These are phyloP conservation scores for Thalassarche chlororhynchos DNA, from an alignment of 2,113 vertebrate genomes.

Conservation along the genomic window DNA sequence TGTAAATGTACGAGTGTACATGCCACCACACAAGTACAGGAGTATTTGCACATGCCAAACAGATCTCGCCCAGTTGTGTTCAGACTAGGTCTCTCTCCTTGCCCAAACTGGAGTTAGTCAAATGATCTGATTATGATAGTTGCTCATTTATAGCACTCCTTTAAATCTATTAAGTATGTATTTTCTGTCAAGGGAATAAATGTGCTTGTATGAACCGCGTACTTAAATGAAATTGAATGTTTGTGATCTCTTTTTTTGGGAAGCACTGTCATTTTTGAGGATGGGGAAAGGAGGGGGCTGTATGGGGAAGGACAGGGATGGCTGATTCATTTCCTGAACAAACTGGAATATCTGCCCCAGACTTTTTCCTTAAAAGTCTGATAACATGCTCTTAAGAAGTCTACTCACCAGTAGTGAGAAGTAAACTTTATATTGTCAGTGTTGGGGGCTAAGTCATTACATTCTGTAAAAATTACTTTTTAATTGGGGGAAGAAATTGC, in stretches of 20 bases:
- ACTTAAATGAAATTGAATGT: not conserved
- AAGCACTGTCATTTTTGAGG: not conserved
- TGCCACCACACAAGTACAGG: not conserved
- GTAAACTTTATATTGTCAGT: not conserved
- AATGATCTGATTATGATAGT: not conserved
- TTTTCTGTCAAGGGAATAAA: not conserved
- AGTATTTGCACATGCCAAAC: not conserved
- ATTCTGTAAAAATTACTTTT: not conserved
- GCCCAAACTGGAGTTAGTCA: not conserved
- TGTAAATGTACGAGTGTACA: fast-evolving
- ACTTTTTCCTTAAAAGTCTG: not conserved
- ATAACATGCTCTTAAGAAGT: not conserved
- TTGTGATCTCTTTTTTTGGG: not conserved
- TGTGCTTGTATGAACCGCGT: not conserved
- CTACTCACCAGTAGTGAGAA: not conserved
- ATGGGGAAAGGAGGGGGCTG: not conserved
- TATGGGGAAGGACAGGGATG: not conserved
- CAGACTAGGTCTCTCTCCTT: not conserved
- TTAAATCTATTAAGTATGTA: not conserved
- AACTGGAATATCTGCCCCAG: not conserved
- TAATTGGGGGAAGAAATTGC: not conserved
- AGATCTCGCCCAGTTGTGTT: not conserved
- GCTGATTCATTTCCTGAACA: not conserved
- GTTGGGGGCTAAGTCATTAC: not conserved
- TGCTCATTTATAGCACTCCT: not conserved